A percentile compares a stretch with the other conserved stretches of the same genome.
Evolutionary conservation across 2,797 vertebrate species (phyloP).

Genomic region (Sebastiscus tertius): DNA sequence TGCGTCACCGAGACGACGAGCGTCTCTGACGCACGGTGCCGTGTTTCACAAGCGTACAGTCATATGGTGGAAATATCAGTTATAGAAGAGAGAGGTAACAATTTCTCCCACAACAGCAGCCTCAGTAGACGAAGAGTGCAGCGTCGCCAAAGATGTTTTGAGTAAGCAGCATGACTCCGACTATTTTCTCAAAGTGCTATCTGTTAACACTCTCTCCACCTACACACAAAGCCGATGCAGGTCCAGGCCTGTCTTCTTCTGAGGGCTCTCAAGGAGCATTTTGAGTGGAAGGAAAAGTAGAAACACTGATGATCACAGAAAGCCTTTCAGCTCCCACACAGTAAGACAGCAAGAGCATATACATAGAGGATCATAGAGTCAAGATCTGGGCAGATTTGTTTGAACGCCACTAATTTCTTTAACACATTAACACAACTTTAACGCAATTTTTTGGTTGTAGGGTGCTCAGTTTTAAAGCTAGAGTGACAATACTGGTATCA

Average conservation of each 20-base stretch:
- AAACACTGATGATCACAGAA: not conserved
- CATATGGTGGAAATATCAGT: not conserved
- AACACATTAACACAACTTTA: too few species aligned
- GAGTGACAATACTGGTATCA: too few species aligned
- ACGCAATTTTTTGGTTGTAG: too few species aligned
- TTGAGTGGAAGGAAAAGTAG: not conserved
- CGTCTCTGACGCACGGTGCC: not conserved
- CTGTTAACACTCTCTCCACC: constrained; percentile 8
- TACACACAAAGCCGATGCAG: not conserved
- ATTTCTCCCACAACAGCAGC: not conserved
- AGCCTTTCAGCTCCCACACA: not conserved
- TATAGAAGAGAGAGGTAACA: not conserved
- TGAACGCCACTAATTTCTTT: not conserved
- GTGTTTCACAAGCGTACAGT: not conserved
- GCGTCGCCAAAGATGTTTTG: constrained; percentile 6
- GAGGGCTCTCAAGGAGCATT: not conserved
- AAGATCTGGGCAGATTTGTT: not conserved
- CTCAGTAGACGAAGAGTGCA: not conserved
- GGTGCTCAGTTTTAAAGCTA: too few species aligned
- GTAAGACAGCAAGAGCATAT: not conserved
- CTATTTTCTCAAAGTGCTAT: constrained; percentile 13
- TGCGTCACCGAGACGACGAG: not conserved
- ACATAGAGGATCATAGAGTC: not conserved
- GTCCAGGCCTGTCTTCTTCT: not conserved
- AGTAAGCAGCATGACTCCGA: constrained; percentile 11